A percentile compares a stretch with the other conserved stretches of the same genome.
Conservation (phyloP, 2,113 vertebrate species). For the Cygnus buccinator region DNA sequence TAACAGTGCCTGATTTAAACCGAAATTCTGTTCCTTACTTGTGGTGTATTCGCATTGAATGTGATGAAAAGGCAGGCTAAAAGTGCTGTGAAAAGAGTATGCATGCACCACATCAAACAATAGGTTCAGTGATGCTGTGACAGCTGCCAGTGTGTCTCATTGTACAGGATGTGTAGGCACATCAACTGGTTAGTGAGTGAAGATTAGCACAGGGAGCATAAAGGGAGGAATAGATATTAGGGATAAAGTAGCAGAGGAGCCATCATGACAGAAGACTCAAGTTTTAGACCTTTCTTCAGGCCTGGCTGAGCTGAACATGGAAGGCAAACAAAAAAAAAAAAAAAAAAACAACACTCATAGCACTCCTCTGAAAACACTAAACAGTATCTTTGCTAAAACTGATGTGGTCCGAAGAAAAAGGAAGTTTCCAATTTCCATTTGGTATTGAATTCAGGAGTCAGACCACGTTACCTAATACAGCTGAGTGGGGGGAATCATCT, state of each 20-base stretch:
- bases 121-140: slow-evolving; percentile 14
- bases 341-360: not conserved
- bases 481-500: not conserved
- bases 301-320: not conserved
- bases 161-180: not conserved
- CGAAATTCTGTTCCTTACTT: slow-evolving; percentile 30
- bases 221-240: not conserved
- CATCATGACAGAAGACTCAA: not conserved
- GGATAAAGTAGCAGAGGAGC: not conserved
- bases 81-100: not conserved
- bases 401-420: not conserved
- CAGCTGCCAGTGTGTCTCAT: slow-evolving; percentile 11
- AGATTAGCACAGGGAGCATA: not conserved
- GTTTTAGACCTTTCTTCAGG: not conserved
- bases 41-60: not conserved
- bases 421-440: not conserved
- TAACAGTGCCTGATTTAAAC: slow-evolving; percentile 46
- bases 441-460: not conserved
- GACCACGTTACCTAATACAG: not conserved
- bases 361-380: not conserved
- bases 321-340: not conserved
- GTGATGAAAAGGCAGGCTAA: slow-evolving; percentile 36
- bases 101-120: slow-evolving; percentile 15
- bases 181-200: not conserved
- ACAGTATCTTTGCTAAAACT: not conserved